Evolutionary conservation across 2,888 invertebrate species (phyloP).

Genomic region (Microchrysa polita): DNA sequence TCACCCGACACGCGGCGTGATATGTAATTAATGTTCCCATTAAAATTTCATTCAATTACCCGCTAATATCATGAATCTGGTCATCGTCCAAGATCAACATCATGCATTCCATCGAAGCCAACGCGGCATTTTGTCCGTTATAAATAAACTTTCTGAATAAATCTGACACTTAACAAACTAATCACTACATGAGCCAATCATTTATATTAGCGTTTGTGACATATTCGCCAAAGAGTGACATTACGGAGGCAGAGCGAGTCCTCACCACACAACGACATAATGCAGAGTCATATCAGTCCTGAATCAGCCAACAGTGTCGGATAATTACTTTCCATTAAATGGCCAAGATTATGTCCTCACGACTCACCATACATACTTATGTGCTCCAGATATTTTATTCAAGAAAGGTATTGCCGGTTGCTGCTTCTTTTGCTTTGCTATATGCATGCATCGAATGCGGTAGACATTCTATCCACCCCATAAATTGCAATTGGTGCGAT

Average conservation of each 20-base stretch:
- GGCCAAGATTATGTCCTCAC: not conserved
- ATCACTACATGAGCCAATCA: constrained; percentile 21
- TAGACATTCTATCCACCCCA: too few species aligned
- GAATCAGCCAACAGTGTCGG: constrained; percentile 5
- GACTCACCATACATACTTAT: not conserved
- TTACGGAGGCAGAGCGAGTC: too few species aligned
- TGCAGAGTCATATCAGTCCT: not conserved
- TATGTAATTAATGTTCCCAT: constrained; percentile 13
- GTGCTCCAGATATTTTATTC: not conserved
- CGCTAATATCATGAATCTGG: constrained; percentile 24
- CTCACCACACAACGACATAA: too few species aligned
- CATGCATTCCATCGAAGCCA: not conserved
- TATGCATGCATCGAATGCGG: too few species aligned
- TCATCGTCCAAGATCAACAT: constrained; percentile 18
- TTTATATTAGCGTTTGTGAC: not conserved
- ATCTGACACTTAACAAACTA: constrained; percentile 22
- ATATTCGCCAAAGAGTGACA: constrained; percentile 7
- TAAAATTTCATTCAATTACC: constrained; percentile 8
- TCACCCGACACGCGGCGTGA: not conserved
- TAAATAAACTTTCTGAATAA: constrained; percentile 9
- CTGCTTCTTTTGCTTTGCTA: too few species aligned
- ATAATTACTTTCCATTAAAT: constrained; percentile 24
- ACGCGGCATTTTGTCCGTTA: not conserved
- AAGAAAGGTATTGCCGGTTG: too few species aligned
- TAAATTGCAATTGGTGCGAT: not conserved